Evolutionary conservation across 1,140 invertebrate genomes (phyloP).

Genomic region (Drosophila murphyi): DNA sequence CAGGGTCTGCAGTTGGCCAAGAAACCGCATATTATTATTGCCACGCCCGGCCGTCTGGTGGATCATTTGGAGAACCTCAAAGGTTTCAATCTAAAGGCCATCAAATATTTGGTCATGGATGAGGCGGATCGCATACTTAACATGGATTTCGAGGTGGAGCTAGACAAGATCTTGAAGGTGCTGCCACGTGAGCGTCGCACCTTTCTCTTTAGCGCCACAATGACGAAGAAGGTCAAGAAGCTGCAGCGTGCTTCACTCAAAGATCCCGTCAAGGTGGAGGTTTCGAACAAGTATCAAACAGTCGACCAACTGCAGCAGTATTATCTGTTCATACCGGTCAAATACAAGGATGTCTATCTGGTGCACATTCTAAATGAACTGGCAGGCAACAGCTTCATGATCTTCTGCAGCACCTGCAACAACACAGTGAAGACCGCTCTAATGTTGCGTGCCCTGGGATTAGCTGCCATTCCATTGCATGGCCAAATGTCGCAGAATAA

Average conservation of each 20-base stretch:
- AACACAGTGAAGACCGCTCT: conserved; percentile 95
- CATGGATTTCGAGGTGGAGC: conserved; percentile 98
- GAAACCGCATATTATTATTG: conserved; percentile 97
- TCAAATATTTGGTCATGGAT: conserved; percentile 98
- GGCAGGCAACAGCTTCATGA: conserved; percentile 98
- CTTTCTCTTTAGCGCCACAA: conserved; percentile 97
- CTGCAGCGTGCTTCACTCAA: conserved; percentile 96
- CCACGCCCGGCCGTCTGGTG: conserved; percentile 94
- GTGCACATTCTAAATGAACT: conserved; percentile 98
- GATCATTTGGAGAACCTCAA: conserved; percentile 98
- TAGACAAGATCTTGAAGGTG: conserved; percentile 97
- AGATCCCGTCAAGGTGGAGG: conserved; percentile 97
- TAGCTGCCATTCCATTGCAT: conserved; percentile 97
- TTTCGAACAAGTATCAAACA: conserved; percentile 98
- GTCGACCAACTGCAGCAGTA: conserved; percentile 98
- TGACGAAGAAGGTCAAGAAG: conserved; percentile 99
- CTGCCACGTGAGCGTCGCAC: conserved; percentile 95
- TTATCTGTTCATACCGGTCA: conserved; percentile 98
- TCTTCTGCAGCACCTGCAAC: conserved; percentile 98
- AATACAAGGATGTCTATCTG: conserved; percentile 99
- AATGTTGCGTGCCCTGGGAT: conserved; percentile 93
- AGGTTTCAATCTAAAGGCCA: conserved; percentile 94
- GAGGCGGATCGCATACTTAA: conserved; percentile 98
- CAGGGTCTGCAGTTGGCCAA: conserved; percentile 96
- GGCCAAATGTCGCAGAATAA: conserved; percentile 99